A percentile compares a stretch with the other conserved stretches of the same genome.
Evolutionary conservation across 2,888 invertebrate genomes (phyloP).

Genomic region (Pterobdella sp.): DNA sequence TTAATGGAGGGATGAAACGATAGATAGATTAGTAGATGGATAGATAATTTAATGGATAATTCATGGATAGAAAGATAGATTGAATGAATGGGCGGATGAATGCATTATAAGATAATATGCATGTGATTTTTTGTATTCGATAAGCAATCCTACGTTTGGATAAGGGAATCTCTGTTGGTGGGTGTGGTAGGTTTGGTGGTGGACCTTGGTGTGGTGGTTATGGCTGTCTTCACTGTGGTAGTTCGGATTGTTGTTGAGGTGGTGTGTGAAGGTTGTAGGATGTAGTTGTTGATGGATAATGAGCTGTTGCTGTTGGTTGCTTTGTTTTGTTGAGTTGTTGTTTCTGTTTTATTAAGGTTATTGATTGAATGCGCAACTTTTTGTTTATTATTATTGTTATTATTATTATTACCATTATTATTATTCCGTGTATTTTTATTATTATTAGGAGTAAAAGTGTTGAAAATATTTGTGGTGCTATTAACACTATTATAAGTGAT

Average conservation of each 20-base stretch:
- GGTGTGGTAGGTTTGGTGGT: not conserved
- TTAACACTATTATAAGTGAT: not conserved
- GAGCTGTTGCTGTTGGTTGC: not conserved
- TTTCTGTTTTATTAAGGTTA: not conserved
- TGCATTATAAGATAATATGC: no score
- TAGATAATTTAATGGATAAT: not conserved
- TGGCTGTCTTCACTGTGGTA: conserved; percentile 2
- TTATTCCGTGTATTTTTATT: not conserved
- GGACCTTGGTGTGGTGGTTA: not conserved
- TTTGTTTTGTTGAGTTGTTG: not conserved
- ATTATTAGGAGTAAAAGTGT: not conserved
- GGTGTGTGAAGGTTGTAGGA: not conserved
- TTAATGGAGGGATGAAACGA: no score
- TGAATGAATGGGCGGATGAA: not conserved
- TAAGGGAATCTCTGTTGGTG: not conserved
- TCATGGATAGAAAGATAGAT: not conserved
- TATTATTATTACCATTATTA: not conserved
- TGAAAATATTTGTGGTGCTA: not conserved
- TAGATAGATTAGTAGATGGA: no score
- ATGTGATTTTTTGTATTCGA: no score
- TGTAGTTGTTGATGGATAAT: not conserved
- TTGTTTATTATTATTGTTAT: not conserved
- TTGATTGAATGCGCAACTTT: not conserved
- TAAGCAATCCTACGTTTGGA: not conserved
- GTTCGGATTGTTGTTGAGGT: not conserved